Evolutionary conservation across 2,888 invertebrate genomes (phyloP).

Genomic region (Enoplolaimus lenunculus): DNA sequence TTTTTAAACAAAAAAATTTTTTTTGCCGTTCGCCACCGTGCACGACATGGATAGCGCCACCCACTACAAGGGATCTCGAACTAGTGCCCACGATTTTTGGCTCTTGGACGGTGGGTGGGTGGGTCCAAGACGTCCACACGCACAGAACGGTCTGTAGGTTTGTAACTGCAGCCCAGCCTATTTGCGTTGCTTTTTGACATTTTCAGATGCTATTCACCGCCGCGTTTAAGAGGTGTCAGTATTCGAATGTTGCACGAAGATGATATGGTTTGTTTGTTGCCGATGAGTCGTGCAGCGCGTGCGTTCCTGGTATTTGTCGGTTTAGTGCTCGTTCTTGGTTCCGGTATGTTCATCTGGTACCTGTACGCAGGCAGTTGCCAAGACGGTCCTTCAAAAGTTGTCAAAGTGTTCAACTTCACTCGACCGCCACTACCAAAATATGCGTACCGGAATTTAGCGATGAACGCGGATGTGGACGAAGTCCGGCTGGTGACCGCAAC

Average conservation of each 20-base stretch:
- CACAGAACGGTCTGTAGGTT: too few species aligned
- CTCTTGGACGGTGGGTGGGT: too few species aligned
- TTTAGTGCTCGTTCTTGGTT: not conserved
- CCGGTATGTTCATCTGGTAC: constrained; percentile 6
- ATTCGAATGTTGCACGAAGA: not conserved
- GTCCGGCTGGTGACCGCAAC: constrained; percentile 2
- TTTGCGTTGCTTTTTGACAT: too few species aligned
- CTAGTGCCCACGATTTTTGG: too few species aligned
- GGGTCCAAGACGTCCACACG: too few species aligned
- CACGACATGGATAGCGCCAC: too few species aligned
- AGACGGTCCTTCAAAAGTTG: not conserved
- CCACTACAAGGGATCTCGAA: too few species aligned
- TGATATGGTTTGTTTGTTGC: not conserved
- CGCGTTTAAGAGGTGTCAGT: not conserved
- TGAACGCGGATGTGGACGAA: constrained; percentile 9
- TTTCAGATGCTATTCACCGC: not conserved
- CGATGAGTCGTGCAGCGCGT: not conserved
- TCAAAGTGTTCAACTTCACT: not conserved
- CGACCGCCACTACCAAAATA: constrained; percentile 7
- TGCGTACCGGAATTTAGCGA: constrained; percentile 17
- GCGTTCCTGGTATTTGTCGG: not conserved
- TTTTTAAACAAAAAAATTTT: too few species aligned
- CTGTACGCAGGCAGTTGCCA: not conserved
- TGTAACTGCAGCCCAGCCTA: too few species aligned
- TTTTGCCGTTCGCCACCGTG: too few species aligned